Percentiles rank a stretch among this genome's conserved stretches.
These are phyloP conservation scores for Cyclargus thomasi DNA, from an alignment of 1,140 invertebrate species.

Conservation along the genomic window DNA sequence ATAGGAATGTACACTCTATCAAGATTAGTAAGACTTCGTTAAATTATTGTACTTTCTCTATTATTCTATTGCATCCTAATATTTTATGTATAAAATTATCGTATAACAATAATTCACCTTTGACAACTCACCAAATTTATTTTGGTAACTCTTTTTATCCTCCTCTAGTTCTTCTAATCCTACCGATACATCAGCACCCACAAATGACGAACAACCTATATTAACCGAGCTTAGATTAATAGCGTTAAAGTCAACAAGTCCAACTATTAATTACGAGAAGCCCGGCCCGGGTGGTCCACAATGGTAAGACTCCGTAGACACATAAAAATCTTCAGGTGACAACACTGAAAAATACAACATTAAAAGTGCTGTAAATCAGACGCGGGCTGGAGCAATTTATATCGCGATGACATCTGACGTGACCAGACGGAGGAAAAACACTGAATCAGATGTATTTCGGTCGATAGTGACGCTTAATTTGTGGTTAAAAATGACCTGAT, in stretches of 20 bases:
- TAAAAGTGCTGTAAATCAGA: slow-evolving; percentile 1
- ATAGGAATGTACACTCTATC: not conserved
- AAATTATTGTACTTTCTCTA: too few relatives aligned
- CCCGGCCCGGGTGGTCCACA: not conserved
- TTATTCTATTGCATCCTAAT: too few relatives aligned
- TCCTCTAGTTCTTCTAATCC: not conserved
- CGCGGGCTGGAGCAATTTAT: not conserved
- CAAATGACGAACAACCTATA: not conserved
- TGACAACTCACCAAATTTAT: too few relatives aligned
- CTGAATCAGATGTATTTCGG: not conserved
- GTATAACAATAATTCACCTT: too few relatives aligned
- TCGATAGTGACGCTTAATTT: not conserved
- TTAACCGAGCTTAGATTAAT: not conserved
- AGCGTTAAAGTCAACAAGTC: not conserved
- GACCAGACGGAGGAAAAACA: not conserved
- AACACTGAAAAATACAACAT: not conserved
- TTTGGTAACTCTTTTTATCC: too few relatives aligned
- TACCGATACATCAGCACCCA: not conserved
- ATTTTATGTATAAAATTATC: too few relatives aligned
- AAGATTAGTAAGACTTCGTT: too few relatives aligned
- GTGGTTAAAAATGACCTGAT: not conserved
- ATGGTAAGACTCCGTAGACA: not conserved
- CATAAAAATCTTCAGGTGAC: not conserved
- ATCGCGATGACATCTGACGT: not conserved
- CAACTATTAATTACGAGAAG: not conserved